phyloP scores from a whole-genome alignment of 2,113 vertebrate species.

The Notarius lentiginosus region DNA sequence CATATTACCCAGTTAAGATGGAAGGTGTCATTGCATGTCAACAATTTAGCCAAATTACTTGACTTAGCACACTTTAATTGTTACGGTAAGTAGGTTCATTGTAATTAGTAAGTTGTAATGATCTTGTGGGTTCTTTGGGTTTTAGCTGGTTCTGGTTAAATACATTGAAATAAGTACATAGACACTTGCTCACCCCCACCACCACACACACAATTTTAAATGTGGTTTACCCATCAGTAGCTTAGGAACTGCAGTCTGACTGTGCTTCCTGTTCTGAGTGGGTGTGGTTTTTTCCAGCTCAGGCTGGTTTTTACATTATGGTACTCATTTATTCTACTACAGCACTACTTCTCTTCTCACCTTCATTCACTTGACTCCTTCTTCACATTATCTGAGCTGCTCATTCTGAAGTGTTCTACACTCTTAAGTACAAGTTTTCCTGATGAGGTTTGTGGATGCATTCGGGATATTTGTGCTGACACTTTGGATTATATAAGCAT shows the following conservation, averaged over 20 bases:
- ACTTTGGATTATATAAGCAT: neutral
- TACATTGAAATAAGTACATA: neutral
- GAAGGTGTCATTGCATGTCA: neutral
- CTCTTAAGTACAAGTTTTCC: neutral
- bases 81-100: neutral
- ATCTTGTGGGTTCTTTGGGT: neutral
- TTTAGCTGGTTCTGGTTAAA: neutral
- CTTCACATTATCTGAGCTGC: conserved; percentile 3
- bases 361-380: neutral
- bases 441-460: neutral
- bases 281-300: conserved; percentile 36
- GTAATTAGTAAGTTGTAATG: neutral
- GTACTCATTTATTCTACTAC: conserved; percentile 13
- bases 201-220: conserved; percentile 34
- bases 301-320: conserved; percentile 47
- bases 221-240: conserved; percentile 48
- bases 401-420: neutral
- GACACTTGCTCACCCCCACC: neutral
- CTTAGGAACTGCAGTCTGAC: conserved; percentile 5
- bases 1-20: neutral
- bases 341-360: conserved; percentile 15
- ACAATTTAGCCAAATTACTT: neutral
- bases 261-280: conserved; percentile 33
- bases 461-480: neutral
- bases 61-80: neutral